Evolutionary conservation across 2,113 vertebrate genomes (phyloP), one percentile per base, ranked within the genome.

Genomic region (Brachypteracias leptosomus): DNA sequence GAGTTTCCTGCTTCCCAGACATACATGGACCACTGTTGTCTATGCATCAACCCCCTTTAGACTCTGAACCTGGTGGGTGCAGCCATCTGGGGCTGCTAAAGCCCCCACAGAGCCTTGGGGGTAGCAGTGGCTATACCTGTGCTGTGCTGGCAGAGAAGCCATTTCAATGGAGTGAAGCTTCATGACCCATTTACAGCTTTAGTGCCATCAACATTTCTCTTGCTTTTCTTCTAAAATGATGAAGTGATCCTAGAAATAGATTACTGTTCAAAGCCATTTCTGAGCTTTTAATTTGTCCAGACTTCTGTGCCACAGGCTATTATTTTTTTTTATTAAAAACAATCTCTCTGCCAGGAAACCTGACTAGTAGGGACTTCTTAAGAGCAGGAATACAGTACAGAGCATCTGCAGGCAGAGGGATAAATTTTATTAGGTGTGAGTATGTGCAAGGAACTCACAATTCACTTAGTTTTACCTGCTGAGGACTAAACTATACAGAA

Each of bases 61-160:
- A 42, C 47, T 58, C 65, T 47, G 29, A 42, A 31, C 20, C 31
- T 62, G 25, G 4, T 19, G 47, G 18, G 15, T 51, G 29, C 55
- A 31, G 9, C 19, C 16, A 3, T 3, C 9, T 10, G 29, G 25
- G 33, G 33, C 70, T 62, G 58, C 58, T 33, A 52, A 44, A 40
- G 35, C 28, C 0, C 4, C 42, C 22, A 12, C 3, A 1, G 57
- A 26, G 40, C 62, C 13, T 0, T 31, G 33, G 51, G 29, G n/a
- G 9, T 8, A 25, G 35, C 24, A 2, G 24, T 16, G 40, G 25
- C 29, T 29, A 5, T 10, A 18, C 35, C 58, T 51, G 54, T 25
- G 38, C 54, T 36, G 33, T 0, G 0, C 14, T 26, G 20, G 31
- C 0, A 0, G 16, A 73, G 24, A 22, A 78, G 17, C 47, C 13